Conservation (phyloP, 1,140 invertebrate species). For the Drosophila bocqueti region DNA sequence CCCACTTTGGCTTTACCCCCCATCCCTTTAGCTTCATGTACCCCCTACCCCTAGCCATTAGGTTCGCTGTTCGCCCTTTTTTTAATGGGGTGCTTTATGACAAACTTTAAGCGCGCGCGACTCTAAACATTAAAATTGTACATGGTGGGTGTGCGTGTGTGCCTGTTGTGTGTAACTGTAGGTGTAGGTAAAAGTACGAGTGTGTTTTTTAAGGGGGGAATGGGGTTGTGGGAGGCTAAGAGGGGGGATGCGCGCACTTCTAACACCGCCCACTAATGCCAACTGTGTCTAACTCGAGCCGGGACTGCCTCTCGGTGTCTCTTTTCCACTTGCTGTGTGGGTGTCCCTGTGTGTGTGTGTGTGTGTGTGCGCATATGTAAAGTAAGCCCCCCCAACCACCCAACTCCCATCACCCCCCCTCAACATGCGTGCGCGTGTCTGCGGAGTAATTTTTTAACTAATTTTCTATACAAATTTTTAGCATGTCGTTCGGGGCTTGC, state of each 20-base stretch:
- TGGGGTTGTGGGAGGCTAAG: background rate
- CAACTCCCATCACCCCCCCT: background rate
- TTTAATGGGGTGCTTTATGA: slow-evolving; percentile 84
- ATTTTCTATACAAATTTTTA: slow-evolving; percentile 85
- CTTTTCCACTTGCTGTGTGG: background rate
- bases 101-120: slow-evolving; percentile 78
- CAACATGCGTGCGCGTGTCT: slow-evolving; percentile 68
- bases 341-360: slow-evolving; percentile 20
- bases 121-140: slow-evolving; percentile 73
- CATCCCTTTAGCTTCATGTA: background rate
- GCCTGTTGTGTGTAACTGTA: slow-evolving; percentile 6
- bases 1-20: no score
- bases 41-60: slow-evolving; percentile 14
- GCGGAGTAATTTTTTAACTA: slow-evolving; percentile 85
- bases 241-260: slow-evolving; percentile 63
- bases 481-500: slow-evolving; percentile 64
- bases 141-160: slow-evolving; percentile 51
- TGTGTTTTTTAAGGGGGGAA: background rate
- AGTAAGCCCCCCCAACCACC: slow-evolving; percentile 6
- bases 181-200: slow-evolving; percentile 21
- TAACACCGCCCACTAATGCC: slow-evolving; percentile 84
- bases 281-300: slow-evolving; percentile 59
- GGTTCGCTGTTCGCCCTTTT: slow-evolving; percentile 51
- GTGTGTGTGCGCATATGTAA: slow-evolving; percentile 58
- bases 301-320: slow-evolving; percentile 24